A percentile compares a stretch with the other conserved stretches of the same genome.
Evolutionary conservation across 2,113 vertebrate genomes (phyloP).

Genomic region (Rostratula benghalensis): DNA sequence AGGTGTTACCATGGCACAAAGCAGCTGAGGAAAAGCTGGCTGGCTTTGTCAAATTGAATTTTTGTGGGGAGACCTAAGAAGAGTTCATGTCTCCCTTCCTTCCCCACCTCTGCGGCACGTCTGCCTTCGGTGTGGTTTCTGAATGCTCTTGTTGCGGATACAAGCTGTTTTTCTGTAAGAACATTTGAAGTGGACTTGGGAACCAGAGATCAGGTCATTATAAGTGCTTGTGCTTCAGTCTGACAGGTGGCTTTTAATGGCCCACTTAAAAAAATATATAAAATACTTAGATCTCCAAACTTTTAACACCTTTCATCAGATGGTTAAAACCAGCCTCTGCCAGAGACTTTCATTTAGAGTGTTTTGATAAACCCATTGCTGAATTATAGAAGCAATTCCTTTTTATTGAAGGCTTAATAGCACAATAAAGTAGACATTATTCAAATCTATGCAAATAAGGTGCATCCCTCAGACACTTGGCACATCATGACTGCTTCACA

Average conservation of each 20-base stretch:
- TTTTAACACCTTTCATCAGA: not conserved
- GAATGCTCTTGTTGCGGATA: not conserved
- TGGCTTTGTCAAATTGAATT: not conserved
- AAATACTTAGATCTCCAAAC: not conserved
- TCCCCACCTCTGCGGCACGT: not conserved
- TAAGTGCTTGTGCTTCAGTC: not conserved
- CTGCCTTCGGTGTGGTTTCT: not conserved
- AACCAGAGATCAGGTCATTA: not conserved
- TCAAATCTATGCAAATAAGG: constrained; percentile 43
- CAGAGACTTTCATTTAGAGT: not conserved
- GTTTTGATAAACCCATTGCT: not conserved
- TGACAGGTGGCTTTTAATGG: not conserved
- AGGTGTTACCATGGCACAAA: not conserved
- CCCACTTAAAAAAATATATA: not conserved
- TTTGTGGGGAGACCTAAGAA: not conserved
- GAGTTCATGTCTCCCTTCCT: not conserved
- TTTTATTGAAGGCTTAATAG: constrained; percentile 35
- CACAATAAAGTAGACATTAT: constrained; percentile 38
- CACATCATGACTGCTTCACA: not conserved
- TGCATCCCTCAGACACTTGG: not conserved
- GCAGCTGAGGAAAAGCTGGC: not conserved
- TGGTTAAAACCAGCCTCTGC: not conserved
- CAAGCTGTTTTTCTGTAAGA: not conserved
- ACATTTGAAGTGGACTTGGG: not conserved
- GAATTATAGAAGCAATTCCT: constrained; percentile 6